A percentile compares a stretch with the other conserved stretches of the same genome.
Conservation (phyloP, 2,797 vertebrate genomes). For the Limnodromus scolopaceus region DNA sequence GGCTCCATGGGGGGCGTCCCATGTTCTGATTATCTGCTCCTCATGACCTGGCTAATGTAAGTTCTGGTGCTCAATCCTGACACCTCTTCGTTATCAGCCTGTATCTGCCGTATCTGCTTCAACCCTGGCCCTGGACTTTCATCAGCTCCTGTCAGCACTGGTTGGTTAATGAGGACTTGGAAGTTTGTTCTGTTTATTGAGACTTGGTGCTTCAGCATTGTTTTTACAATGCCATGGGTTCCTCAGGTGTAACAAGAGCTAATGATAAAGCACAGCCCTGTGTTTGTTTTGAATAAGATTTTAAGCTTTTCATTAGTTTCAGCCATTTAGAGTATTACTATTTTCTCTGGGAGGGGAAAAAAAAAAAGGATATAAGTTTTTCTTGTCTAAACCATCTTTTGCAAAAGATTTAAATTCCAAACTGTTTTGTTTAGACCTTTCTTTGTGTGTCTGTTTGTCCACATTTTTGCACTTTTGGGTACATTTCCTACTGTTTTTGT, state of each 20-base stretch:
- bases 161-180: not conserved
- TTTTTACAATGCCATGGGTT: not conserved
- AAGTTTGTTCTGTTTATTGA: not conserved
- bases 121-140: not conserved
- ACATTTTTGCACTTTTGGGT: not conserved
- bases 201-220: not conserved
- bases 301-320: not conserved
- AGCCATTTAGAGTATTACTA: not conserved
- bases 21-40: not conserved
- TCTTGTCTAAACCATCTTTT: not conserved
- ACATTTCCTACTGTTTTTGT: not conserved
- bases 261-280: not conserved
- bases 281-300: not conserved
- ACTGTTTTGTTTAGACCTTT: not conserved
- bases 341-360: not conserved
- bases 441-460: not conserved
- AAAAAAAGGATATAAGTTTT: not conserved
- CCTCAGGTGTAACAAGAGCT: not conserved
- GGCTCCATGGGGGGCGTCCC: accelerated
- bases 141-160: not conserved
- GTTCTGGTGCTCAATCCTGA: not conserved
- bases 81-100: not conserved
- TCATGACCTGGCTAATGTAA: not conserved
- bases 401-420: not conserved
- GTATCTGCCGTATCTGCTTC: not conserved